Evolutionary conservation across 2,113 vertebrate species (phyloP).

Genomic region (Heterochromis multidens): DNA sequence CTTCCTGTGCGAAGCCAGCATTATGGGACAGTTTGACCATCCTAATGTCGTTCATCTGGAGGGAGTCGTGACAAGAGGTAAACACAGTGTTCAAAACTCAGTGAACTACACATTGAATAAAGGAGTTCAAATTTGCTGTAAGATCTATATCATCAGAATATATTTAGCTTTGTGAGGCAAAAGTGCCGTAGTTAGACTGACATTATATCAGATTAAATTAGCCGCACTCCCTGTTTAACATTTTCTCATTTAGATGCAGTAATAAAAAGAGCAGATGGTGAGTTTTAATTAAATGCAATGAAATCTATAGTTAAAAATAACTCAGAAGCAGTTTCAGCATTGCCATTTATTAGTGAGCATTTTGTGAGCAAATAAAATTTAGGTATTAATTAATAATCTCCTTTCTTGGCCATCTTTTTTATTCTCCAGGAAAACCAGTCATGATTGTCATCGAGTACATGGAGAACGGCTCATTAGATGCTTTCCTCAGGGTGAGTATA

Average conservation of each 20-base stretch:
- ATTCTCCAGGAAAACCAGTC: constrained; percentile 89
- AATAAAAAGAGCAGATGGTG: constrained; percentile 69
- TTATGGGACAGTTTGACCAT: constrained; percentile 98
- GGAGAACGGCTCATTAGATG: constrained; percentile 97
- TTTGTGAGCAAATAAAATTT: constrained; percentile 41
- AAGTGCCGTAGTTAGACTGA: not conserved
- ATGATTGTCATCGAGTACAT: constrained; percentile 99
- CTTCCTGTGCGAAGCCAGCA: constrained; percentile 97
- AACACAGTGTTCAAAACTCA: not conserved
- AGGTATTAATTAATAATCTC: constrained; percentile 47
- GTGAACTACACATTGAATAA: not conserved
- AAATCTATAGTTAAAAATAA: constrained; percentile 57
- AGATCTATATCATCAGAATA: not conserved
- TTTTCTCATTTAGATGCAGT: constrained; percentile 49
- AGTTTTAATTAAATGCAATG: constrained; percentile 67
- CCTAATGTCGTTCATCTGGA: constrained; percentile 97
- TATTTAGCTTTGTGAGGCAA: not conserved
- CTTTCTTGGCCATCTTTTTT: constrained; percentile 13
- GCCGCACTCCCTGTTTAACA: constrained; percentile 30
- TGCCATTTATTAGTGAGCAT: constrained; percentile 15
- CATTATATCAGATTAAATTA: constrained; percentile 42
- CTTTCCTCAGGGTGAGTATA: constrained; percentile 92
- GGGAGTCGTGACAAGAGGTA: constrained; percentile 96
- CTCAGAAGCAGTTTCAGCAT: not conserved
- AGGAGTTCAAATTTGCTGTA: not conserved